Percentiles rank a stretch among this genome's conserved stretches.
These are phyloP conservation scores for Ylistrum balloti DNA, from an alignment of 1,140 invertebrate species.

Conservation along the genomic window DNA sequence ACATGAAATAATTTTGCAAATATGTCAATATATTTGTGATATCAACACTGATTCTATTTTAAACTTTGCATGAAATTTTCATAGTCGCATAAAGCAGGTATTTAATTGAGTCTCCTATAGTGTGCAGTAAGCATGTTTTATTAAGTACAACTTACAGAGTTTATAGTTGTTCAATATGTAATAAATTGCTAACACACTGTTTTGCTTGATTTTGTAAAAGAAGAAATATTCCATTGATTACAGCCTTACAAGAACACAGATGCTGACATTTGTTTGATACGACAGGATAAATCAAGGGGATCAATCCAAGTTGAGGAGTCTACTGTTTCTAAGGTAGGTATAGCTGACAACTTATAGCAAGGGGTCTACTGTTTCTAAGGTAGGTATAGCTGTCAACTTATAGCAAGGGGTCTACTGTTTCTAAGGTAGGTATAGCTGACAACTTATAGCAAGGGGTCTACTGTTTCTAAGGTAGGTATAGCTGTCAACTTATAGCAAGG, in stretches of 20 bases:
- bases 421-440: not conserved
- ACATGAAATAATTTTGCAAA: too few relatives aligned
- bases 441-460: not conserved
- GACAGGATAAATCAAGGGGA: not conserved
- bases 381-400: not conserved
- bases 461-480: not conserved
- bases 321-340: not conserved
- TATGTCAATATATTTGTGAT: too few relatives aligned
- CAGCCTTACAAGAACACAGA: slow-evolving; percentile 33
- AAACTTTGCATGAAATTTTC: too few relatives aligned
- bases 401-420: not conserved
- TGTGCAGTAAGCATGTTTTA: too few relatives aligned
- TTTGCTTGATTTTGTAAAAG: too few relatives aligned
- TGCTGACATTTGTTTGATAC: not conserved
- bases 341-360: not conserved
- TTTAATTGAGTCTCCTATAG: too few relatives aligned
- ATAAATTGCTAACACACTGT: too few relatives aligned
- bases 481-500: not conserved
- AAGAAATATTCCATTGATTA: not conserved
- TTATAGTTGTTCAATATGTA: too few relatives aligned
- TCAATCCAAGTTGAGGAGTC: not conserved
- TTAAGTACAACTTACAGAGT: too few relatives aligned
- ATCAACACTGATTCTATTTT: too few relatives aligned
- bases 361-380: not conserved
- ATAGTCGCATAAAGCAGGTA: too few relatives aligned